Evolutionary conservation across 1,140 invertebrate species (phyloP).

Genomic region (Mizuhopecten yessoensis): DNA sequence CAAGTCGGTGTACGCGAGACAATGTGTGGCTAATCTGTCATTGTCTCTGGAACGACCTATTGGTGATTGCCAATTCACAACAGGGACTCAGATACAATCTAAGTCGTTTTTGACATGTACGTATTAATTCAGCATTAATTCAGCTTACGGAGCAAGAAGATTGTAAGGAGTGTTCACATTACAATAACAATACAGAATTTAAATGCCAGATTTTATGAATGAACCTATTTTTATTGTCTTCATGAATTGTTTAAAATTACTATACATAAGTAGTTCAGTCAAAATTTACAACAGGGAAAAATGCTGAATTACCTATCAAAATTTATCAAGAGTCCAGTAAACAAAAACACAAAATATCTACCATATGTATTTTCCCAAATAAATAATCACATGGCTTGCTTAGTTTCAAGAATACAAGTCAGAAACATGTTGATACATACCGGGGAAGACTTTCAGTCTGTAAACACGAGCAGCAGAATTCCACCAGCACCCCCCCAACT

Average conservation of each 20-base stretch:
- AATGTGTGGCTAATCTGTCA: background rate
- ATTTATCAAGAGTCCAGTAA: background rate
- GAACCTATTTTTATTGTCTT: slow-evolving; percentile 9
- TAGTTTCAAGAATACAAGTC: too few species aligned
- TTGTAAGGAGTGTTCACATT: background rate
- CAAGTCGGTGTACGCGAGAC: background rate
- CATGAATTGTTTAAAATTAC: background rate
- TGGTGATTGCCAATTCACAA: background rate
- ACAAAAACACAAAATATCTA: background rate
- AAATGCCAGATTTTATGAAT: slow-evolving; percentile 27
- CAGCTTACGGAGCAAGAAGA: background rate
- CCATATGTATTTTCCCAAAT: too few species aligned
- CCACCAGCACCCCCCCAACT: too few species aligned
- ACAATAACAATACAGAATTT: background rate
- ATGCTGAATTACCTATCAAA: background rate
- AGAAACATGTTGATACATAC: too few species aligned
- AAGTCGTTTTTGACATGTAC: slow-evolving; percentile 6
- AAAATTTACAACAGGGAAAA: background rate
- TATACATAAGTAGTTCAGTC: background rate
- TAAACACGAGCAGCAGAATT: too few species aligned
- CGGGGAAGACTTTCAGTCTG: too few species aligned
- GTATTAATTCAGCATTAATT: too few species aligned
- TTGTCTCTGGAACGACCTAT: background rate
- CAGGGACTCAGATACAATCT: background rate
- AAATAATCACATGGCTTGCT: too few species aligned